phyloP scores from a whole-genome alignment of 2,888 invertebrate species.

The Rhingia rostrata region DNA sequence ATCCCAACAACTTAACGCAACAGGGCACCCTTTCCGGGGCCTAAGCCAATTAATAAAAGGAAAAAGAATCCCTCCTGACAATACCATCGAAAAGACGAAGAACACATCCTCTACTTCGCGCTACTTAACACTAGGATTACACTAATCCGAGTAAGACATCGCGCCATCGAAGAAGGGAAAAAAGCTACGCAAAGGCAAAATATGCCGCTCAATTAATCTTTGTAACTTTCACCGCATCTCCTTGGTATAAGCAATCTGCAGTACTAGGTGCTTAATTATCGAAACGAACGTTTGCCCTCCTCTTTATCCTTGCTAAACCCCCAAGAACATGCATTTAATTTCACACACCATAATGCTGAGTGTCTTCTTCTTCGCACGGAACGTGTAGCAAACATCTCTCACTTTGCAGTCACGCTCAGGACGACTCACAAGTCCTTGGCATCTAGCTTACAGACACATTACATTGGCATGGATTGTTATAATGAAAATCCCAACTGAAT shows the following conservation, averaged over 20 bases:
- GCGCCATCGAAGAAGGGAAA: slow-evolving; percentile 4
- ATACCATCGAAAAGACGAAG: slow-evolving; percentile 1
- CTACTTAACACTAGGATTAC: slow-evolving; percentile 66
- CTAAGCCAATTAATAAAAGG: slow-evolving; percentile 29
- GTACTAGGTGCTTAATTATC: slow-evolving; percentile 64
- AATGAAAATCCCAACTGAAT: slow-evolving; percentile 72
- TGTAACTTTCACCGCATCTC: slow-evolving; percentile 26
- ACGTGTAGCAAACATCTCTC: slow-evolving; percentile 1
- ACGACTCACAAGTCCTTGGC: slow-evolving; percentile 4
- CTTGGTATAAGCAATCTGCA: slow-evolving; percentile 15
- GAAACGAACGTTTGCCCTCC: slow-evolving; percentile 29
- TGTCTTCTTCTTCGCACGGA: slow-evolving; percentile 14
- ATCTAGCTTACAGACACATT: slow-evolving; percentile 45
- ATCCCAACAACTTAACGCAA: slow-evolving; percentile 25
- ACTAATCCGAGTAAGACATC: slow-evolving; percentile 60
- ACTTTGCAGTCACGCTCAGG: not conserved
- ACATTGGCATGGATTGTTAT: slow-evolving; percentile 61
- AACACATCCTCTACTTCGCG: not conserved
- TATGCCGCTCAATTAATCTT: slow-evolving; percentile 71
- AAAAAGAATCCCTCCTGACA: slow-evolving; percentile 2
- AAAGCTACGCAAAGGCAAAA: slow-evolving; percentile 35
- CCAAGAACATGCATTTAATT: slow-evolving; percentile 69
- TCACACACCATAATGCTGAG: slow-evolving; percentile 70
- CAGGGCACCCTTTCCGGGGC: slow-evolving; percentile 19
- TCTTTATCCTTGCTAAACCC: slow-evolving; percentile 54